Evolutionary conservation across 2,888 invertebrate genomes (phyloP).

Genomic region (Pachymerium ferrugineum): DNA sequence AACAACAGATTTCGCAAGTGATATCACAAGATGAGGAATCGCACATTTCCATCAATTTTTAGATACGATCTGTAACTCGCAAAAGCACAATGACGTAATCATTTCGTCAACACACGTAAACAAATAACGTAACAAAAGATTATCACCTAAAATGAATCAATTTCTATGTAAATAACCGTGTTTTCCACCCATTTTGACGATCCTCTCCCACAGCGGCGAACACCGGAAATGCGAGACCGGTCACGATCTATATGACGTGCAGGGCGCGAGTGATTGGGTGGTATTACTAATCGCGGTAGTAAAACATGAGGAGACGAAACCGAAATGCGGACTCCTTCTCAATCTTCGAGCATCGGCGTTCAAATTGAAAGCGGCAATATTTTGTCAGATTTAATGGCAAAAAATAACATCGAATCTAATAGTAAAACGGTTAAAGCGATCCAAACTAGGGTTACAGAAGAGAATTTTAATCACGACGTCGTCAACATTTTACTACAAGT

Average conservation of each 20-base stretch:
- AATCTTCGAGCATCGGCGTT: not conserved
- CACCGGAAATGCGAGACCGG: not conserved
- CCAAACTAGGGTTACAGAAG: not conserved
- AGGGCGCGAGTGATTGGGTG: not conserved
- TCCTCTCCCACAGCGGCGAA: too few relatives aligned
- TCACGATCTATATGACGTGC: too few relatives aligned
- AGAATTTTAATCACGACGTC: not conserved
- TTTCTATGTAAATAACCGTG: too few relatives aligned
- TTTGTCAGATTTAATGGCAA: not conserved
- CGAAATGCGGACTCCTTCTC: not conserved
- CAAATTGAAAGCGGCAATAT: not conserved
- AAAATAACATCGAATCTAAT: not conserved
- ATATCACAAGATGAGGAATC: too few relatives aligned
- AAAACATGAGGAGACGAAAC: not conserved
- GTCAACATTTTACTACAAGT: not conserved
- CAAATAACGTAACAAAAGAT: too few relatives aligned
- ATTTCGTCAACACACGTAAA: too few relatives aligned
- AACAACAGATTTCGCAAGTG: too few relatives aligned
- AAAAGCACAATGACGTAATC: too few relatives aligned
- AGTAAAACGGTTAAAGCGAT: not conserved
- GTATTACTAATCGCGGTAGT: not conserved
- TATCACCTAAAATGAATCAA: too few relatives aligned
- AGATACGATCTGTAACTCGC: too few relatives aligned
- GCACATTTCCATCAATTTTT: too few relatives aligned
- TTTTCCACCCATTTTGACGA: too few relatives aligned